Conservation (phyloP, 2,113 vertebrate species). For the Phyllostomus hastatus region DNA sequence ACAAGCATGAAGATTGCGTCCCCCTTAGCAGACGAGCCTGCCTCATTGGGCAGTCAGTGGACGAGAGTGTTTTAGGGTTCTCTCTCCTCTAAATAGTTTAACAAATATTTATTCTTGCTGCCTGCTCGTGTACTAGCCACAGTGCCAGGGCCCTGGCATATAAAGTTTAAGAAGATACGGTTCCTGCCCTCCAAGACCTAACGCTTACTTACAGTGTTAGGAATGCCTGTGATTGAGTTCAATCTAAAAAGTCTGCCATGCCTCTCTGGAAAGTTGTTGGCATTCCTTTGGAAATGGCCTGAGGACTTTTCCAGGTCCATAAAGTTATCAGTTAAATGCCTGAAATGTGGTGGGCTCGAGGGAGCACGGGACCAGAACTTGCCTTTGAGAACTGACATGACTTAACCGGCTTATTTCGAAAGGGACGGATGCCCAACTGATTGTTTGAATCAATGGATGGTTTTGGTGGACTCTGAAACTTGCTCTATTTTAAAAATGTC, state of each 20-base stretch:
- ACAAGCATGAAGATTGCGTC: background rate
- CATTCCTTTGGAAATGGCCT: background rate
- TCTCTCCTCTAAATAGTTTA: background rate
- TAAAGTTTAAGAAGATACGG: background rate
- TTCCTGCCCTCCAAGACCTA: background rate
- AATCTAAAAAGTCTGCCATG: background rate
- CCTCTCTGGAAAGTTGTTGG: background rate
- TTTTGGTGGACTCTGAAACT: conserved; percentile 12
- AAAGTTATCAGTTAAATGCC: background rate
- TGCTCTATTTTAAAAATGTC: background rate
- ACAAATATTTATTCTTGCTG: background rate
- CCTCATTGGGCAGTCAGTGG: background rate
- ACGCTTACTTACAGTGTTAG: background rate
- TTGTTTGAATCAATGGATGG: background rate
- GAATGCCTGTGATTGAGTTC: background rate
- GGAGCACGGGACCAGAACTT: background rate
- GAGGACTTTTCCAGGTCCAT: background rate
- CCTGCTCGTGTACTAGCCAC: background rate
- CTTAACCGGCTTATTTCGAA: conserved; percentile 10
- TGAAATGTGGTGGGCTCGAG: background rate
- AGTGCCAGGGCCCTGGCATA: background rate
- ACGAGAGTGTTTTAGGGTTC: background rate
- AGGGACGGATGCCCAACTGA: background rate
- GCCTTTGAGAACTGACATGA: background rate
- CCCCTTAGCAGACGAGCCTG: background rate